Evolutionary conservation across 1,140 invertebrate species (phyloP), one percentile per base, ranked within the genome.

Genomic region (Pinna nobilis): DNA sequence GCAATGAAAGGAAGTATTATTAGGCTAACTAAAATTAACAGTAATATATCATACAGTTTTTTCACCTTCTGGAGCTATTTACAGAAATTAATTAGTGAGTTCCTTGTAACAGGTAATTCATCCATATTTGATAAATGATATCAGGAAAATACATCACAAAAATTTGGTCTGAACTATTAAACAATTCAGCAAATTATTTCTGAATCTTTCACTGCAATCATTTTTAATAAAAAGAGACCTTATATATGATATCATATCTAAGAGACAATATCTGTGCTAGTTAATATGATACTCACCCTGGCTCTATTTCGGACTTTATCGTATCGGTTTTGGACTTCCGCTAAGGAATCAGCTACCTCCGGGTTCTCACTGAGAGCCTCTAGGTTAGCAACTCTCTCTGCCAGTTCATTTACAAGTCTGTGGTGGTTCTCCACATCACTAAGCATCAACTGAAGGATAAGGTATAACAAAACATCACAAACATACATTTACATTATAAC

Each of bases 331-430:
- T 83, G 82, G n/a, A 86, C 80, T 60, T 84, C 79, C 28, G 79
- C 66, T 35, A 84, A 68, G 2, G 82, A 82, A 9, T 82, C 77
- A 1, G 80, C 67, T 13, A 84, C 78, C 15, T 82, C 82, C 2
- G 79, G 79, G 53, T 85, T 83, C 53, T 83, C 82, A 76, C 81
- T 82, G 20, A 84, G 60, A 33, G 81, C 82, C 57, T 86, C 82
- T 18, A 87, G 77, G 44, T 84, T 84, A 66, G 94, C 91, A 6
- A 97, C 94, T 89, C 97, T 95, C 47, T 92, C 82, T 37, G 86
- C 81, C 41, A 90, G 78, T 51, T 86, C 82, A 61, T 82, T 82
- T 6, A 89, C 80, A 20, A 87, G 68, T 20, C 82, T 64, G 30
- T 87, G 67, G 61, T 83, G 85, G 55, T 82, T 83, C 47, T 86